Percentiles rank a stretch among this genome's conserved stretches.
Evolutionary conservation across 2,113 vertebrate genomes (phyloP).

Genomic region (Ivindomyrus marchei): DNA sequence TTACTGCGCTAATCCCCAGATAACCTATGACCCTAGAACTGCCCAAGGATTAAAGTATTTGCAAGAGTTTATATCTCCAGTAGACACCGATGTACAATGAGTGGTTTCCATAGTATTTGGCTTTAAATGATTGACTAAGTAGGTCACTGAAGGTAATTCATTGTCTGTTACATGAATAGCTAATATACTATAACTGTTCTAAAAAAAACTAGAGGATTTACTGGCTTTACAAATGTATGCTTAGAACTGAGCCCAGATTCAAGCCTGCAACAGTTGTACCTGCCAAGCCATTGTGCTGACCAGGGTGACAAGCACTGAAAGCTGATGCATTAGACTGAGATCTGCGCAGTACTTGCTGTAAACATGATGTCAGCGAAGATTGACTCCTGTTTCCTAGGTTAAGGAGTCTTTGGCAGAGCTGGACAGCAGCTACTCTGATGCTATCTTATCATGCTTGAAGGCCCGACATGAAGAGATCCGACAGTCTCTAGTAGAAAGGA

Average conservation of each 20-base stretch:
- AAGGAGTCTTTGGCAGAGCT: constrained; percentile 59
- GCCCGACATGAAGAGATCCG: constrained; percentile 75
- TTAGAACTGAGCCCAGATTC: neutral
- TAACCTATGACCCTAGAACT: neutral
- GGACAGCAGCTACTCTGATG: constrained; percentile 55
- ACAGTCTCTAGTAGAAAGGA: constrained; percentile 65
- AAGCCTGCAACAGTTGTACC: neutral
- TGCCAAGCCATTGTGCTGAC: neutral
- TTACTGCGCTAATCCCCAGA: neutral
- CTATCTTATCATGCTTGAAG: constrained; percentile 68
- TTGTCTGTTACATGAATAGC: neutral
- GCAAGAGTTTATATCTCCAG: neutral
- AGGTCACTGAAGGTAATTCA: neutral
- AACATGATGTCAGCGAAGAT: neutral
- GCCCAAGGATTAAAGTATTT: neutral
- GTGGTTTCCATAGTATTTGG: neutral
- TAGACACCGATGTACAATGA: neutral
- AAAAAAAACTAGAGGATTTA: neutral
- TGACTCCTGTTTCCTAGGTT: constrained; percentile 53
- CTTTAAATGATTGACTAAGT: neutral
- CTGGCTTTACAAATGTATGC: too few relatives aligned
- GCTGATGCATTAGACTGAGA: neutral
- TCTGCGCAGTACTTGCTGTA: neutral
- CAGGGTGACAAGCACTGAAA: neutral
- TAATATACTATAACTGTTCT: neutral